A percentile compares a stretch with the other conserved stretches of the same genome.
phyloP scores from a whole-genome alignment of 2,888 invertebrate species.

The Callosobruchus maculatus region DNA sequence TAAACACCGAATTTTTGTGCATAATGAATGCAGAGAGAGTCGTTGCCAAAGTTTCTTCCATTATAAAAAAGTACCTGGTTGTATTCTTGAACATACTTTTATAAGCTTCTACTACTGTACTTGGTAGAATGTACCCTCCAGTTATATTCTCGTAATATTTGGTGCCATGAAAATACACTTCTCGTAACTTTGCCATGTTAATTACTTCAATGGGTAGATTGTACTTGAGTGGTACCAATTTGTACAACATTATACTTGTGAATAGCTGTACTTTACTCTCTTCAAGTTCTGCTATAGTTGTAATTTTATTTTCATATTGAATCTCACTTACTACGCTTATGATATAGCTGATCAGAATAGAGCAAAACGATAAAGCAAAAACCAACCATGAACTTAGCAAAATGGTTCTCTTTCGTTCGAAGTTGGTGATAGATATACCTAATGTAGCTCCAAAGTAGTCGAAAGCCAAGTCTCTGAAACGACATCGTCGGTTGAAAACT shows the following conservation, averaged over 20 bases:
- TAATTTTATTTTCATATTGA: not conserved
- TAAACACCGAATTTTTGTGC: not conserved
- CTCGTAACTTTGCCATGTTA: not conserved
- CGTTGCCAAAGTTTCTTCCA: not conserved
- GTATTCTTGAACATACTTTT: not conserved
- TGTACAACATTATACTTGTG: not conserved
- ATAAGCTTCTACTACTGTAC: not conserved
- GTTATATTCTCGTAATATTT: not conserved
- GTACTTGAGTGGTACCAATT: not conserved
- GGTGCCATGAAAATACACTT: not conserved
- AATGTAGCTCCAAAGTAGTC: not conserved
- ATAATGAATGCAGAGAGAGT: not conserved
- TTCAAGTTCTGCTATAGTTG: not conserved
- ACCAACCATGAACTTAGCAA: not conserved
- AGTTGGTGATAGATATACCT: not conserved
- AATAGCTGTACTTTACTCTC: not conserved
- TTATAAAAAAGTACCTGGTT: not conserved
- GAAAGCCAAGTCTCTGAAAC: not conserved
- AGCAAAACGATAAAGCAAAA: not conserved
- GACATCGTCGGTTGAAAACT: not conserved
- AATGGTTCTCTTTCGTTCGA: not conserved
- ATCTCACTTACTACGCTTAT: not conserved
- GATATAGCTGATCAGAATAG: not conserved
- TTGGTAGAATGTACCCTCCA: not conserved
- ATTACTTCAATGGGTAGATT: not conserved